phyloP scores from a whole-genome alignment of 2,888 invertebrate genomes.

The Dynastes hyllus region DNA sequence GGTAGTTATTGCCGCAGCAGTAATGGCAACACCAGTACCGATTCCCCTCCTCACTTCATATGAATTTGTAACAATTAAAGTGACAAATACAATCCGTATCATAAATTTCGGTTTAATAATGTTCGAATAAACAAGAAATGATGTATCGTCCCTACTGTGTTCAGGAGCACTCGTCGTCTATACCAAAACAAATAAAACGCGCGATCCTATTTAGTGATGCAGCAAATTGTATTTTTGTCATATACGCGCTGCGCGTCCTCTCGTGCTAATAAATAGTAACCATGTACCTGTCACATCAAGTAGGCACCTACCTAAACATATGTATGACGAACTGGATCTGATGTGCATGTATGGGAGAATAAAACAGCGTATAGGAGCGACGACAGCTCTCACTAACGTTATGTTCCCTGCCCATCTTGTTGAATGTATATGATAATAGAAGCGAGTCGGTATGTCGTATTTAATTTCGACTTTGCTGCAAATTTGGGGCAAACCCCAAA shows the following conservation, averaged over 20 bases:
- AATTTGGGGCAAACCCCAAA: too few relatives aligned
- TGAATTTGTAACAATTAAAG: constrained; percentile 66
- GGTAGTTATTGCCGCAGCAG: constrained; percentile 52
- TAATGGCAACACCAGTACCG: constrained; percentile 52
- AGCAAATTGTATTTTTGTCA: constrained; percentile 28
- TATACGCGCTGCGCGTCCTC: background rate
- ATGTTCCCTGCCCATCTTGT: background rate
- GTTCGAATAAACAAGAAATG: constrained; percentile 56
- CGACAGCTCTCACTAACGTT: constrained; percentile 9
- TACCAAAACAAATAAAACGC: constrained; percentile 52
- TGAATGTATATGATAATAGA: constrained; percentile 24
- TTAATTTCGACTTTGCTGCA: constrained; percentile 20
- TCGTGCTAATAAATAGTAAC: constrained; percentile 37
- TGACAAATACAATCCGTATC: constrained; percentile 67
- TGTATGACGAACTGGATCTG: constrained; percentile 39
- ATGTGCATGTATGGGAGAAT: constrained; percentile 21
- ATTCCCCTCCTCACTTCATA: constrained; percentile 9
- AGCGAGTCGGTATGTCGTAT: constrained; percentile 18
- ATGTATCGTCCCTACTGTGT: constrained; percentile 50
- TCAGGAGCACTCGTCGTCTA: constrained; percentile 45
- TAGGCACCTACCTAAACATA: constrained; percentile 38
- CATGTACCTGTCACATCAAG: constrained; percentile 43
- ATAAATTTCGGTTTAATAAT: constrained; percentile 68
- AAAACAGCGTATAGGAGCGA: constrained; percentile 8
- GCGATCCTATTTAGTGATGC: constrained; percentile 6